A percentile compares a stretch with the other conserved stretches of the same genome.
Evolutionary conservation across 2,888 invertebrate species (phyloP).

Genomic region (Hololepta plana): DNA sequence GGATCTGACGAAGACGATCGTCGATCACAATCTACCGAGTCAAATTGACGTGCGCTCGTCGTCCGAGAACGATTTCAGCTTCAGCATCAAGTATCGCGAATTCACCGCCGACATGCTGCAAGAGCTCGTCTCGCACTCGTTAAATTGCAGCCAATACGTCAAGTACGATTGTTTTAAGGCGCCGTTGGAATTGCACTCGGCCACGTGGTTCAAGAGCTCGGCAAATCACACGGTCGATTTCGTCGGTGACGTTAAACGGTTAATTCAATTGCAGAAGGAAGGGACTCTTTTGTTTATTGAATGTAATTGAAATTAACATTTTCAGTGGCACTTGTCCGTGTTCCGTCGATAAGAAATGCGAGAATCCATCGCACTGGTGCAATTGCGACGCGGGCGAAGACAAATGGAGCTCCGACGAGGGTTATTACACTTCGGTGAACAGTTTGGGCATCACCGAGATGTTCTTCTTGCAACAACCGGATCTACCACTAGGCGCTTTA

Average conservation of each 20-base stretch:
- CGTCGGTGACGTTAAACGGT: constrained; percentile 69
- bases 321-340: constrained; percentile 54
- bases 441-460: constrained; percentile 82
- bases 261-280: constrained; percentile 11
- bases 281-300: constrained; percentile 6
- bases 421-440: constrained; percentile 58
- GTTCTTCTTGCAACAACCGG: constrained; percentile 75
- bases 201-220: constrained; percentile 78
- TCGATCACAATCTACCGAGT: constrained; percentile 79
- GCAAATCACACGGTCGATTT: constrained; percentile 59
- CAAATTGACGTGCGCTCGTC: constrained; percentile 75
- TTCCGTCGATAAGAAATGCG: constrained; percentile 65
- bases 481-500: constrained; percentile 64
- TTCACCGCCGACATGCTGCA: constrained; percentile 84
- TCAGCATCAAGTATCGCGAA: constrained; percentile 73
- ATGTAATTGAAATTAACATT: constrained; percentile 1
- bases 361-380: constrained; percentile 65
- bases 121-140: constrained; percentile 72
- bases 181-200: constrained; percentile 68
- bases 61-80: constrained; percentile 62
- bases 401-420: constrained; percentile 81
- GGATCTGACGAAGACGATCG: constrained; percentile 71
- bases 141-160: constrained; percentile 76
- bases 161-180: constrained; percentile 84
- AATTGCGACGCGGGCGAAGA: constrained; percentile 73